Base-by-base conservation (phyloP, 2,888 invertebrate genomes). In the Eupithecia subfuscata region DNA sequence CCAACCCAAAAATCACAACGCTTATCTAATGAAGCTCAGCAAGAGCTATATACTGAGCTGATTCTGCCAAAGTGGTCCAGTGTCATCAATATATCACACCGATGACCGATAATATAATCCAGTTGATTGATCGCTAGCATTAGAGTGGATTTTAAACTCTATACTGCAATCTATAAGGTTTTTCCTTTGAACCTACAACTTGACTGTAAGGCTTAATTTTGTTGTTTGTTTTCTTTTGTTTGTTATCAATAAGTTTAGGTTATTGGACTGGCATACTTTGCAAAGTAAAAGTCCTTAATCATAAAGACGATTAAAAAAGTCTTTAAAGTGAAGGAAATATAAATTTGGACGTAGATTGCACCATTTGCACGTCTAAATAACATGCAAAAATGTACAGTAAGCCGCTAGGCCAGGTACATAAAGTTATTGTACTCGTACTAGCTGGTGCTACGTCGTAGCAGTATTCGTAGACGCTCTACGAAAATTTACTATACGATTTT, bases 381-480 rank as follows among this genome's bases (percentile, higher is more conserved):
- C 60, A 25, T 60, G 22, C 22, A 22, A 56, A 56, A 56, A n/a
- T 56, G 18, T 40, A 40, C 37, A 4, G 37, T 37, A 37, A 37
- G 5, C 5, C 5, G 2, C 0, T 40, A 40, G 40, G 11, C 40
- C 9, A 40, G 9, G 9, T 40, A 40, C 40, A 0, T 40, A 9
- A 40, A 40, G 40, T 40, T 40, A 40, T 40, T 40, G 40, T 63
- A 63, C 63, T n/a, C 5, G n/a, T 34, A n/a, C n/a, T n/a, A 64
- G 64, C 34, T 2, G 8, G 0, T 34, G 74, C 73, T 79, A 74
- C 73, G 75, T 14, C 69, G 73, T 78, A 76, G 69, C 73, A 65
- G 34, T 43, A 30, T 48, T 22, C 40, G 78, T 75, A 78, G 69
- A 37, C 22, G 73, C 22, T 70, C 52, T 68, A 68, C 68, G 68